phyloP scores from a whole-genome alignment of 2,888 invertebrate genomes.

The Lepidonotus clava region DNA sequence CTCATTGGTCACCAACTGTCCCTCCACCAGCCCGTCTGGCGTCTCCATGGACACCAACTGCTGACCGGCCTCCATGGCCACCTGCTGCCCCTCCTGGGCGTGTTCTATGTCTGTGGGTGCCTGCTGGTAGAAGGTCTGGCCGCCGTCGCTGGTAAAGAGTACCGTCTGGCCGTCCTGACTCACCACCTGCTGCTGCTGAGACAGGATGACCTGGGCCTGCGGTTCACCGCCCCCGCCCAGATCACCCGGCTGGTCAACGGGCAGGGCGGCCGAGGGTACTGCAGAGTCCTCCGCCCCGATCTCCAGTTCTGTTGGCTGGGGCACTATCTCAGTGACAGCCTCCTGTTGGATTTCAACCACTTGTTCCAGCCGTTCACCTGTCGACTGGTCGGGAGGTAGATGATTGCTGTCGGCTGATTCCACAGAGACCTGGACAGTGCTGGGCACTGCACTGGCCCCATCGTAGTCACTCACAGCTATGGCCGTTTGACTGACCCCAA shows the following conservation, averaged over 20 bases:
- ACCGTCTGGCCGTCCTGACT: slow-evolving; percentile 27
- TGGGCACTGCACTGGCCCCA: background rate
- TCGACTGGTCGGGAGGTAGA: background rate
- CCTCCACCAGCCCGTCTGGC: slow-evolving; percentile 36
- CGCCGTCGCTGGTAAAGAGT: slow-evolving; percentile 28
- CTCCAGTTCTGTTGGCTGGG: too few relatives aligned
- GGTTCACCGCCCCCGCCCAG: background rate
- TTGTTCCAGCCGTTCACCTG: background rate
- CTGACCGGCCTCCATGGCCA: background rate
- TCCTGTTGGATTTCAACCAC: background rate
- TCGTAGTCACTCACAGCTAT: background rate
- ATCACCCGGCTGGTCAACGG: background rate
- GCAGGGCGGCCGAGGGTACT: background rate
- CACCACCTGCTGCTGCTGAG: slow-evolving; percentile 11
- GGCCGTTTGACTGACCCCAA: background rate
- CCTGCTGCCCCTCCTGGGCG: background rate
- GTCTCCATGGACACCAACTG: slow-evolving; percentile 38
- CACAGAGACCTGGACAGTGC: background rate
- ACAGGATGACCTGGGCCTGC: background rate
- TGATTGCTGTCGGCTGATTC: background rate
- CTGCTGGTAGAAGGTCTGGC: slow-evolving; percentile 35
- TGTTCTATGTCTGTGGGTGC: background rate
- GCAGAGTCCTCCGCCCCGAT: background rate
- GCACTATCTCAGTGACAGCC: background rate
- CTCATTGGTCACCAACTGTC: slow-evolving; percentile 40